Evolutionary conservation across 2,888 invertebrate species (phyloP), one percentile per base, ranked within the genome.

Genomic region (Drosophila buzzatii): DNA sequence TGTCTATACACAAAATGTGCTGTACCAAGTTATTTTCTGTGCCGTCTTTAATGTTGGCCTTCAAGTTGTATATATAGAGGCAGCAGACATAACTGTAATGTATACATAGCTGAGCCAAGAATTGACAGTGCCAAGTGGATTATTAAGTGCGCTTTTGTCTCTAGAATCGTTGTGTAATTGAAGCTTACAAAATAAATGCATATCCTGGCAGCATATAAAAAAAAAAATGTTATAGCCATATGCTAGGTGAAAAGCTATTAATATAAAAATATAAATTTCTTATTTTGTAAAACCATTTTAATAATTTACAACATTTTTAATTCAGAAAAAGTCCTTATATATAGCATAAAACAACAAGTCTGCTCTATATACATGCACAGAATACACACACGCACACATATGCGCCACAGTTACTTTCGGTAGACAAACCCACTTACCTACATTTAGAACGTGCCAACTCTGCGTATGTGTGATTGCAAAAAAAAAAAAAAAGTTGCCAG

Each of bases 391-490:
- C 23, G 55, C 60, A 56, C 41, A 74, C 61, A 51, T 42, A 51
- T 59, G 66, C 45, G 58, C 64, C 39, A 42, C 31, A 31, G 10
- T 31, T 68, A 44, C 44, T 42, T 16, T 53, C 51, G 49, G 49
- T 37, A 57, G 66, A 56, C 60, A 68, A 76, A 70, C 75, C 78
- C 76, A 77, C 68, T 81, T 77, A 89, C 81, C 82, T 74, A 84
- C 82, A 90, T 90, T 89, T 51, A 60, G 55, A 84, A 86, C 65
- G 70, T 76, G 86, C 70, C 75, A 84, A 78, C 73, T 37, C 72
- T 80, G 85, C 82, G 85, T 80, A 82, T 88, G 82, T 85, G 82
- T 88, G 85, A 78, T 84, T 14, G 45, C 16, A 44, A 20, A 41
- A n/a, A 35, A 3, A 35, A 53, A 55, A 56, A 62, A 67, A 70